These are phyloP conservation scores for Eurystomus glaucurus DNA, from an alignment of 2,797 vertebrate genomes.

Conservation along the genomic window DNA sequence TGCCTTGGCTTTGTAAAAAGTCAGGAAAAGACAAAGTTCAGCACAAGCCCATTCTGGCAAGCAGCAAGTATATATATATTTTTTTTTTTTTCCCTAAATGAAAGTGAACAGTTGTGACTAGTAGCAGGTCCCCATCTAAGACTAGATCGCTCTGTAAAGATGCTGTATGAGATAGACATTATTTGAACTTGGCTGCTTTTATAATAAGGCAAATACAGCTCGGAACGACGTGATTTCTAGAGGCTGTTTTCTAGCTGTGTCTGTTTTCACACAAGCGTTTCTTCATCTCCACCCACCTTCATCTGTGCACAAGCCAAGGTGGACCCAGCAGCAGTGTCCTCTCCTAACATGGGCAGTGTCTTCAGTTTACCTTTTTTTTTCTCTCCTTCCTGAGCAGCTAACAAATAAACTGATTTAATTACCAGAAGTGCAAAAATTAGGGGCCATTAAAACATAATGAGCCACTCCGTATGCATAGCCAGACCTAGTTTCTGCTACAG, in stretches of 20 bases:
- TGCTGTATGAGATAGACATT: background rate
- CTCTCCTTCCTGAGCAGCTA: background rate
- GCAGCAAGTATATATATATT: background rate
- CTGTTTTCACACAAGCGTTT: background rate
- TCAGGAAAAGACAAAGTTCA: background rate
- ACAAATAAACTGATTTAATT: background rate
- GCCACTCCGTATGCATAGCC: background rate
- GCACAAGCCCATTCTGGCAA: background rate
- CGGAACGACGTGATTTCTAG: background rate
- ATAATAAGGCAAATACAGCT: background rate
- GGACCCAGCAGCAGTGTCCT: background rate
- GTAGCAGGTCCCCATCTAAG: background rate
- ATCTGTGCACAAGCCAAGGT: background rate
- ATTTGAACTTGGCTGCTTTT: background rate
- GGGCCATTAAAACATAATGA: background rate
- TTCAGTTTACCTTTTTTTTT: background rate
- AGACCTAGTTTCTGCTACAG: background rate
- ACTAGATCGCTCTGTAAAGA: background rate
- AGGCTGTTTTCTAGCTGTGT: background rate
- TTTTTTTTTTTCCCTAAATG: background rate
- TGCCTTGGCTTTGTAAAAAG: background rate
- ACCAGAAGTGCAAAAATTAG: background rate
- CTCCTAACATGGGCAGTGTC: background rate
- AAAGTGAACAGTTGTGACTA: background rate
- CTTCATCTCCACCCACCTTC: accelerated